Base-by-base conservation (phyloP, 2,113 vertebrate genomes). In the Laterallus jamaicensis region DNA sequence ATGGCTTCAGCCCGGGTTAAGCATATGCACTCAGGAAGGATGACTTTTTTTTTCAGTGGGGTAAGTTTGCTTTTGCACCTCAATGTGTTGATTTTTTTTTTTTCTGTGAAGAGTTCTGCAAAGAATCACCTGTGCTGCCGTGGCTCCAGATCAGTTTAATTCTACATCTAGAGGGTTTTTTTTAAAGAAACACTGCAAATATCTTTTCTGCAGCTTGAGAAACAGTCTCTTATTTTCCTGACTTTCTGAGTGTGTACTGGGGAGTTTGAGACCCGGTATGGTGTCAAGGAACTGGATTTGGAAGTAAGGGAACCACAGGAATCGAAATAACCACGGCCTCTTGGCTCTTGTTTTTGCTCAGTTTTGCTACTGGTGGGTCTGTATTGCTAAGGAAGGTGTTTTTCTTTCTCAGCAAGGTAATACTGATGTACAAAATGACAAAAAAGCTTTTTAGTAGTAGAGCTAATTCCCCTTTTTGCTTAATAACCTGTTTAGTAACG, bases 391-490 rank as follows among this genome's bases (percentile, higher is more conserved):
- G 44, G 14, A 81, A 81, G 6, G 10, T 26, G 6, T 9, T 78
- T 90, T 86, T 13, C 56, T 75, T 73, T 76, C 62, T n/a, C 55
- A 69, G 31, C 25, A 66, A 76, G 22, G 20, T 28, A 84, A 86
- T n/a, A 15, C 22, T 75, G 52, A 81, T 25, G 6, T 31, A 54
- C 69, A 78, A 32, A 79, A 35, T 35, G 35, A 35, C 18, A 87
- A 68, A 71, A 77, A 37, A 2, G 0, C 10, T 20, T 84, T 55
- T 63, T 83, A 90, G 59, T 74, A 82, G 7, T 31, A 39, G 24
- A 82, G 5, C 15, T 92, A 78, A 77, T 95, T 94, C 80, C 31
- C n/a, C 5, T 67, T 90, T 94, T 82, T 50, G 73, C 39, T 91
- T 88, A 86, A 81, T 78, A 81, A 80, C 17, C 25, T 39, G 6